Conservation (phyloP, 2,888 invertebrate genomes). For the Scaptomyza polygonia region DNA sequence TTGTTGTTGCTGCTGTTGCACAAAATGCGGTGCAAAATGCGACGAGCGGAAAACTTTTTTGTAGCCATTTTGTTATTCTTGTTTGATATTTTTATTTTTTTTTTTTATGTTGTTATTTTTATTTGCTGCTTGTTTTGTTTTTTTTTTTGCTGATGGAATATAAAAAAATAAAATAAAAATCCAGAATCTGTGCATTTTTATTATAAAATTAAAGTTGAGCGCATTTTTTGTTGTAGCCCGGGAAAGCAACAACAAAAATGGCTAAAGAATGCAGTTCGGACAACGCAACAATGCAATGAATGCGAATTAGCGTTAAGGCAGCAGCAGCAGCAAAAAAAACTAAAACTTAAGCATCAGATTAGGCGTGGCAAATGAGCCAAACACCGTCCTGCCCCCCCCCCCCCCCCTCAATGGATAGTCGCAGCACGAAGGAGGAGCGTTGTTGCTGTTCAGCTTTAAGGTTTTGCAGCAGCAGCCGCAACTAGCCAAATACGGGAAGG, state of each 20-base stretch:
- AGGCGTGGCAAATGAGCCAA: conserved; percentile 22
- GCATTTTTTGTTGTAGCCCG: too few relatives aligned
- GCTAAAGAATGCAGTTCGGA: conserved; percentile 41
- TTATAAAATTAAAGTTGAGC: conserved; percentile 73
- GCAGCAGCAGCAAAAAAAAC: conserved; percentile 10
- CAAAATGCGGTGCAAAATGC: conserved; percentile 54
- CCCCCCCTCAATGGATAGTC: conserved; percentile 14
- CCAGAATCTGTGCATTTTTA: conserved; percentile 36
- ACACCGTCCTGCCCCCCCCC: background rate
- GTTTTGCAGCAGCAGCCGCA: conserved; percentile 8
- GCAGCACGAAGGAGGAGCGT: background rate
- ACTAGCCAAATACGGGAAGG: background rate
- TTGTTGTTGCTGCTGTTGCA: conserved; percentile 26
- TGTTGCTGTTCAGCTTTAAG: background rate
- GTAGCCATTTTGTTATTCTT: conserved; percentile 21
- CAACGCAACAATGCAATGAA: conserved; percentile 29
- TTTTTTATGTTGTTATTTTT: conserved; percentile 27
- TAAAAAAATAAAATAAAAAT: conserved; percentile 69
- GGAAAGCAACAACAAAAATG: too few relatives aligned
- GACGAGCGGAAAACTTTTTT: conserved; percentile 43
- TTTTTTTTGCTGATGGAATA: conserved; percentile 69
- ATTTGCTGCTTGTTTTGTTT: conserved; percentile 17
- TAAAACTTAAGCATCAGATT: conserved; percentile 16
- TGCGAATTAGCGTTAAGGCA: conserved; percentile 46
- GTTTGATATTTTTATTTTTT: conserved; percentile 37